These are phyloP conservation scores for Corythucha ciliata DNA, from an alignment of 2,888 invertebrate genomes.

Conservation along the genomic window DNA sequence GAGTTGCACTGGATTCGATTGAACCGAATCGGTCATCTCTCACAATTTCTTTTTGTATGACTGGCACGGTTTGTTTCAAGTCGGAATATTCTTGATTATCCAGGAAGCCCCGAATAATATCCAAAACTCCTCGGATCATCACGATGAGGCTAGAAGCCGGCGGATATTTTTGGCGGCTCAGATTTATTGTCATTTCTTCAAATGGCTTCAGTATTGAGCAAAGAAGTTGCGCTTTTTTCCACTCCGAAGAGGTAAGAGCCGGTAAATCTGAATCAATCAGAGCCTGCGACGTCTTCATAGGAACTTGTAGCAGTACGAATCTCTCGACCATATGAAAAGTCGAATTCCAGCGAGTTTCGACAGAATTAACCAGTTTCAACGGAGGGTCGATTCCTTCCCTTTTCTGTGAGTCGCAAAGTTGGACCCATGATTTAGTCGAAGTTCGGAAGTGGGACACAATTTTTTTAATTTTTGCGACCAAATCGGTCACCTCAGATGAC, in stretches of 20 bases:
- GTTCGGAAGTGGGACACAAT: constrained; percentile 15
- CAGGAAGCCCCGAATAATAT: neutral
- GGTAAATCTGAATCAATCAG: constrained; percentile 20
- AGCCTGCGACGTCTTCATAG: constrained; percentile 22
- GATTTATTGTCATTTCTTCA: constrained; percentile 16
- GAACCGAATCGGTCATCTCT: constrained; percentile 15
- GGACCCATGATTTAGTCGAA: constrained; percentile 18
- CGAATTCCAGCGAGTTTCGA: constrained; percentile 16
- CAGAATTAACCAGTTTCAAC: neutral
- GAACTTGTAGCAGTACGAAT: constrained; percentile 25
- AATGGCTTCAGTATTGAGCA: constrained; percentile 6
- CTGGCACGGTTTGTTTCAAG: neutral
- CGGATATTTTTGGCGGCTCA: constrained; percentile 7
- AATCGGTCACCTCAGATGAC: neutral
- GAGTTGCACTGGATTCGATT: constrained; percentile 23
- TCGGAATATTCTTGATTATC: neutral
- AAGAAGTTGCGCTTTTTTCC: neutral
- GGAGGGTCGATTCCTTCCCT: constrained; percentile 10
- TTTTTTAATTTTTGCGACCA: constrained; percentile 11
- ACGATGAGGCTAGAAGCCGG: constrained; percentile 17
- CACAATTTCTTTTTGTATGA: constrained; percentile 7
- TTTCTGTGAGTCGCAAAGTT: constrained; percentile 6
- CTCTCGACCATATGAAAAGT: constrained; percentile 18
- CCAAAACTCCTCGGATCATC: constrained; percentile 12
- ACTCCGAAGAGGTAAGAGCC: constrained; percentile 4